Evolutionary conservation across 2,113 vertebrate species (phyloP), one percentile per base, ranked within the genome.

Genomic region (Porphyrio hochstetteri): DNA sequence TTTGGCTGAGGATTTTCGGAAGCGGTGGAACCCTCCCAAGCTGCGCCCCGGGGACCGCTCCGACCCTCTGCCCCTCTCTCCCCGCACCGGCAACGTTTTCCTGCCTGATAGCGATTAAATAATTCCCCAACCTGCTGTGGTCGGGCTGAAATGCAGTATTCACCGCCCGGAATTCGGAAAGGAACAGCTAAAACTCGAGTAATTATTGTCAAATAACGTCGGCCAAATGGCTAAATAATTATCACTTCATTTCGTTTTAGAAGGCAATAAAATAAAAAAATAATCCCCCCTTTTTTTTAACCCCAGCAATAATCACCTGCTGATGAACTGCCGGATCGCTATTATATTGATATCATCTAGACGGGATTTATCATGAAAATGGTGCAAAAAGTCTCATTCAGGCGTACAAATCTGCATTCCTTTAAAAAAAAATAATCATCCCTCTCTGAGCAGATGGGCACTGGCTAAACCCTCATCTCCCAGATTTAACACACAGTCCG

Each of bases 231-330:
- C 53, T 57, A 95, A 96, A 96, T 96, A 96, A 96, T 96, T 97
- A 96, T 96, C 96, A 94, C 95, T 96, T 97, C 90, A 88, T 97
- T 96, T 96, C 64, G 92, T 69, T 94, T 96, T 83, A 90, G 90
- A 96, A 96, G 71, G 93, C 52, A 92, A 93, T 96, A 87, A 94
- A 95, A 84, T 48, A 86, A 55, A 91, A 87, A 50, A 31, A 6
- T 7, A 46, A 42, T 42, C 42, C 16, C 11, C 23, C 46, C 5
- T 0, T 14, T 10, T 40, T 90, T 77, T 76, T 64, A 90, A 70
- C 52, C 29, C 52, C 40, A 83, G 94, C 91, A 90, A 90, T 94
- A 96, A 96, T 96, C 95, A 96, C 94, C 95, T 97, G 93, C 90
- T 82, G 93, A 92, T 71, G 85, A 91, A 79, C 93, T 90, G 95